Conservation (phyloP, 2,797 vertebrate species). For the Sebastolobus alascanus region DNA sequence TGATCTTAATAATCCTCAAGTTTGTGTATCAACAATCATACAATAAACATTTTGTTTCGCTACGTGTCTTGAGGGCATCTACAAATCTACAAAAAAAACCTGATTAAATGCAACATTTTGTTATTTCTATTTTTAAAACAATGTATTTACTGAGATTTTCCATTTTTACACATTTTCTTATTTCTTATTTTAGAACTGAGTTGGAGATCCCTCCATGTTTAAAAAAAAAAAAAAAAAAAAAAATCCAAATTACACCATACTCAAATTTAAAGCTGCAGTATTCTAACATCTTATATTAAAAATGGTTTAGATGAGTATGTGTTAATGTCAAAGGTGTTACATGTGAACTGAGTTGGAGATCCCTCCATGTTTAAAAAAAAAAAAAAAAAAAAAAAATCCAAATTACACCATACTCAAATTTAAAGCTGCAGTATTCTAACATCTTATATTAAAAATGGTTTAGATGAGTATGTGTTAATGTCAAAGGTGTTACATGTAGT, state of each 20-base stretch:
- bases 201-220: neutral
- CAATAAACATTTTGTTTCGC: neutral
- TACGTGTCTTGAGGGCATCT: neutral
- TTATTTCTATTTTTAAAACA: no score
- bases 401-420: neutral
- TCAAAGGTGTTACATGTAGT: neutral
- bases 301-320: neutral
- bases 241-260: neutral
- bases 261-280: neutral
- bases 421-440: neutral
- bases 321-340: neutral
- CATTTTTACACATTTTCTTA: neutral
- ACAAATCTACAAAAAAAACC: neutral
- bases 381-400: neutral
- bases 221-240: no score
- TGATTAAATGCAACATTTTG: neutral
- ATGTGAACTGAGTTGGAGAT: neutral
- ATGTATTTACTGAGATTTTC: no score
- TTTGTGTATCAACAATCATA: neutral
- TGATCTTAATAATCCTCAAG: neutral
- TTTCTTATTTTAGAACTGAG: neutral
- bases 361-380: no score
- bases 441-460: neutral
- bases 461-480: neutral
- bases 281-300: neutral